phyloP scores from a whole-genome alignment of 2,888 invertebrate species.

The Diaprepes abbreviatus region DNA sequence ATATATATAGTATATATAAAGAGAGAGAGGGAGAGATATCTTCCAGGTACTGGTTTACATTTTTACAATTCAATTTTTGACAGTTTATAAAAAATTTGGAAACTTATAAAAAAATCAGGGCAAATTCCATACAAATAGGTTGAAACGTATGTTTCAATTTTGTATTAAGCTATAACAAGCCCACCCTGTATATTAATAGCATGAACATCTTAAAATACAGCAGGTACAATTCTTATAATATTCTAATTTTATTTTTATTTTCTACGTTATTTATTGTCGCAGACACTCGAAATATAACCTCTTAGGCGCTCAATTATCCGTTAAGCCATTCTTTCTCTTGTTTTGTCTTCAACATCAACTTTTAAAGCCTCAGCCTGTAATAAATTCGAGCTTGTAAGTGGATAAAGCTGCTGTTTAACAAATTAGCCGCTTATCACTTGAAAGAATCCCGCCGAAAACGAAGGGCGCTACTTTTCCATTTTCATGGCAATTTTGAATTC shows the following conservation, averaged over 20 bases:
- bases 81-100: too few relatives aligned
- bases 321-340: constrained; percentile 56
- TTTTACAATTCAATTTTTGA: too few relatives aligned
- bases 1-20: too few relatives aligned
- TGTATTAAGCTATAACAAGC: too few relatives aligned
- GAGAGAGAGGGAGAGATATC: too few relatives aligned
- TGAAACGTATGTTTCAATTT: too few relatives aligned
- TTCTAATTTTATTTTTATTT: constrained; percentile 4
- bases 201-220: too few relatives aligned
- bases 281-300: constrained; percentile 16
- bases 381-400: constrained; percentile 65
- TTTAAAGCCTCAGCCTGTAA: constrained; percentile 60
- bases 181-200: too few relatives aligned
- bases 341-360: constrained; percentile 58
- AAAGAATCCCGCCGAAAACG: constrained; percentile 62
- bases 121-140: too few relatives aligned
- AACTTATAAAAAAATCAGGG: too few relatives aligned
- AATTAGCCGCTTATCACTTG: constrained; percentile 67
- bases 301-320: constrained; percentile 28
- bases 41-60: too few relatives aligned
- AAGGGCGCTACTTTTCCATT: constrained; percentile 57
- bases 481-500: constrained; percentile 59
- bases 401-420: constrained; percentile 66
- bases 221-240: too few relatives aligned
- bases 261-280: constrained; percentile 5